These are phyloP conservation scores for Gadopsis marmoratus DNA, from an alignment of 2,797 vertebrate species.

Conservation along the genomic window DNA sequence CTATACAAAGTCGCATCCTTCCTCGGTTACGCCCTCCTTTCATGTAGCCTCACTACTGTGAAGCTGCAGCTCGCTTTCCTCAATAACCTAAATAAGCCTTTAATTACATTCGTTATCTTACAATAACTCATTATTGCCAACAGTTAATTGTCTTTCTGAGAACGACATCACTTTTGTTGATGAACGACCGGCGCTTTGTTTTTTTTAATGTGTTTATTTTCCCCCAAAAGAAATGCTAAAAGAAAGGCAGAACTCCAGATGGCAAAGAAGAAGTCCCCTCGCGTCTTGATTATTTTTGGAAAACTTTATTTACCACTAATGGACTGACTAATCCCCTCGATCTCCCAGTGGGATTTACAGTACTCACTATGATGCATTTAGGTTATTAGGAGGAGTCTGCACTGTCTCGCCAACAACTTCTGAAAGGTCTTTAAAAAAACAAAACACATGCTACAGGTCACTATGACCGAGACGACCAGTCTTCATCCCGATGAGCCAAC, in stretches of 20 bases:
- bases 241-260: not conserved
- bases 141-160: slow-evolving; percentile 17
- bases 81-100: not conserved
- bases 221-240: not conserved
- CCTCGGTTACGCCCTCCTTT: not conserved
- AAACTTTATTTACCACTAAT: not conserved
- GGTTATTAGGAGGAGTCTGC: not conserved
- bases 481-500: slow-evolving; percentile 1
- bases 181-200: not conserved
- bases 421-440: not conserved
- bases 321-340: not conserved
- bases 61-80: not conserved
- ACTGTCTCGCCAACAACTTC: not conserved
- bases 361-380: not conserved
- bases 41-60: slow-evolving; percentile 17
- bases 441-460: not conserved
- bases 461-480: not conserved
- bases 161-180: slow-evolving; percentile 1
- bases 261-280: not conserved
- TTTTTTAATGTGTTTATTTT: slow-evolving; percentile 27
- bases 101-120: slow-evolving; percentile 7
- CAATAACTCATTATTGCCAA: not conserved
- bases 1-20: slow-evolving; percentile 4
- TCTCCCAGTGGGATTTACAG: not conserved
- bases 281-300: not conserved